Conservation (phyloP, 2,113 vertebrate species). For the Microcebus ravelobensis region DNA sequence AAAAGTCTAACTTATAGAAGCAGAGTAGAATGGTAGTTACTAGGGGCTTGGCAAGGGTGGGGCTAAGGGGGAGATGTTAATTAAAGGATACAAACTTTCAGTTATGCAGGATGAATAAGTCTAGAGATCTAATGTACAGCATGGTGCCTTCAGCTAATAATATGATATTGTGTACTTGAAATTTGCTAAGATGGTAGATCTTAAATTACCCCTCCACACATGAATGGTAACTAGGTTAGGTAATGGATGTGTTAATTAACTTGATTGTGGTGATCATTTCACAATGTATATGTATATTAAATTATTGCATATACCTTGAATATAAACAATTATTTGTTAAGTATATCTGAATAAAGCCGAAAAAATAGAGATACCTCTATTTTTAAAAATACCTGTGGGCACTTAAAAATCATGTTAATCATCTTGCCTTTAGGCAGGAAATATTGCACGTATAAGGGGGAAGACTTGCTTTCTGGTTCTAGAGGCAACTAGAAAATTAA, state of each 20-base stretch:
- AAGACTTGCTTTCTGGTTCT: not conserved
- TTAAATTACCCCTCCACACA: too few relatives aligned
- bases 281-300: not conserved
- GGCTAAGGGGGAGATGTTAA: not conserved
- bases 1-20: not conserved
- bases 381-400: not conserved
- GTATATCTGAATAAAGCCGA: not conserved
- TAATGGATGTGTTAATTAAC: not conserved
- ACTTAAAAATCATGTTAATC: not conserved
- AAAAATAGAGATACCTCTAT: not conserved
- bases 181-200: not conserved
- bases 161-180: not conserved
- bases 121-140: not conserved
- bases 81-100: not conserved
- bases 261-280: not conserved
- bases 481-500: slow-evolving; percentile 21
- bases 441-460: not conserved
- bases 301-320: not conserved
- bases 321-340: not conserved
- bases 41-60: not conserved
- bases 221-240: not conserved
- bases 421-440: slow-evolving; percentile 23
- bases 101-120: not conserved
- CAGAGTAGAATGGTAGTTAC: not conserved
- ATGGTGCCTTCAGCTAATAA: not conserved